Conservation (phyloP, 2,888 invertebrate genomes). For the Tetragnatha montana region DNA sequence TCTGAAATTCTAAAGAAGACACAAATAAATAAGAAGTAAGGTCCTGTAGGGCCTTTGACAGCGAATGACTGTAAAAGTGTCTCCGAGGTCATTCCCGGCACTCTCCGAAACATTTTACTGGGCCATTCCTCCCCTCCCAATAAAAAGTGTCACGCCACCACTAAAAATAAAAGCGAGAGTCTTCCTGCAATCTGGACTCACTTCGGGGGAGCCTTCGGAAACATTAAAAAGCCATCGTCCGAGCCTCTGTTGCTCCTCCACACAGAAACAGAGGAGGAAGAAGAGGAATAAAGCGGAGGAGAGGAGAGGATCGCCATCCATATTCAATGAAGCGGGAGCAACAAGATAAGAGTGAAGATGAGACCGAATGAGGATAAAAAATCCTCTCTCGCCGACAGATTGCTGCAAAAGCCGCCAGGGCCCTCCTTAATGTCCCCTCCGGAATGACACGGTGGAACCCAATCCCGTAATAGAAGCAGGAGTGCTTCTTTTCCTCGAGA, state of each 20-base stretch:
- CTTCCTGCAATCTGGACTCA: constrained; percentile 8
- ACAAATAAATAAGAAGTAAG: no score
- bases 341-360: constrained; percentile 61
- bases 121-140: background rate
- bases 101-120: background rate
- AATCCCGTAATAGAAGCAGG: constrained; percentile 68
- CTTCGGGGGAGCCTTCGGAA: constrained; percentile 39
- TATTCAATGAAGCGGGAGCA: constrained; percentile 69
- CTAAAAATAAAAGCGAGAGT: background rate
- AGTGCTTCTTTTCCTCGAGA: constrained; percentile 51
- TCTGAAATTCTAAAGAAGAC: no score
- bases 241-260: constrained; percentile 47
- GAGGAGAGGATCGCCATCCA: constrained; percentile 68
- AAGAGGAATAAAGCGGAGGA: constrained; percentile 47
- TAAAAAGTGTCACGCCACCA: background rate
- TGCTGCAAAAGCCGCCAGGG: constrained; percentile 62
- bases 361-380: constrained; percentile 37
- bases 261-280: constrained; percentile 16
- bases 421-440: constrained; percentile 65
- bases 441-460: constrained; percentile 63
- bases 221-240: constrained; percentile 69
- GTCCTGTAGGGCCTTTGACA: no score
- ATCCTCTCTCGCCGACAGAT: constrained; percentile 62
- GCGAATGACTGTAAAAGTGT: no score
- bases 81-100: no score